These are phyloP conservation scores for Paratilapia polleni DNA, from an alignment of 2,113 vertebrate species.

Conservation along the genomic window DNA sequence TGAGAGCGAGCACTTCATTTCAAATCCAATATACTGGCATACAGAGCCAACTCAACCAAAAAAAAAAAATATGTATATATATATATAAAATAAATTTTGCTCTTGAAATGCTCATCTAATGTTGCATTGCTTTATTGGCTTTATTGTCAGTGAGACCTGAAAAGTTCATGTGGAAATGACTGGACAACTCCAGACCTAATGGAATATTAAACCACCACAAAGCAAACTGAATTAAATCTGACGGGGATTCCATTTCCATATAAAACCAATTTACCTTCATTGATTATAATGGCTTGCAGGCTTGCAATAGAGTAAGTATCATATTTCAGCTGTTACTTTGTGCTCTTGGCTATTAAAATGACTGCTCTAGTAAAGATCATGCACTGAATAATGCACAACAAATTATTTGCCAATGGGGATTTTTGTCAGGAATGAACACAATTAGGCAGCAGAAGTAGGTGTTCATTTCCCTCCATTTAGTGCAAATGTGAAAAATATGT, in stretches of 20 bases:
- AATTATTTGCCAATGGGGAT: neutral
- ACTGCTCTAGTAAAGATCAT: neutral
- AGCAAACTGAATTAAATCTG: neutral
- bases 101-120: neutral
- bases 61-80: neutral
- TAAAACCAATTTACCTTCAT: constrained; percentile 10
- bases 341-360: neutral
- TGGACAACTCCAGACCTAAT: neutral
- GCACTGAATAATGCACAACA: neutral
- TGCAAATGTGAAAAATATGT: neutral
- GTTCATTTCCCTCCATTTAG: neutral
- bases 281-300: neutral
- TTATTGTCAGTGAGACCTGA: neutral
- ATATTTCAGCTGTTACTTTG: constrained; percentile 7
- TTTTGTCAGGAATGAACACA: neutral
- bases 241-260: constrained; percentile 16
- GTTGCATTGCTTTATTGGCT: too few relatives aligned
- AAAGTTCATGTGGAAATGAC: neutral
- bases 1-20: neutral
- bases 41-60: neutral
- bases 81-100: neutral
- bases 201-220: constrained; percentile 8
- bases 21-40: neutral
- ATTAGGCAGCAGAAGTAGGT: neutral
- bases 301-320: neutral